phyloP scores from a whole-genome alignment of 2,888 invertebrate genomes.

The Norana najaformis region DNA sequence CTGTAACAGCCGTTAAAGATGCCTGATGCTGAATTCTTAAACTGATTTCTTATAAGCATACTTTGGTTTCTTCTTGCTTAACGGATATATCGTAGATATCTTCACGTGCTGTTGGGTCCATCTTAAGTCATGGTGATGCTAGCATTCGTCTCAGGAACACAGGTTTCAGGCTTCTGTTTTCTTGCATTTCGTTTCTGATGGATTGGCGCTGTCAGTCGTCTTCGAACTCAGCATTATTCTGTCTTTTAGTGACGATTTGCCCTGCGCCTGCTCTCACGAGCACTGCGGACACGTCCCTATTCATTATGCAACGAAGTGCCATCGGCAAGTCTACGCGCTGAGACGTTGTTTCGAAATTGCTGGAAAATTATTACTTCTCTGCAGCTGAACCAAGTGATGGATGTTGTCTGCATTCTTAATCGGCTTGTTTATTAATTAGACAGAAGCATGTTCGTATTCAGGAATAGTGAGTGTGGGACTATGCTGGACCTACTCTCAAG shows the following conservation, averaged over 20 bases:
- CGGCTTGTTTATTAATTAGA: constrained; percentile 1
- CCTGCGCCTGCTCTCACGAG: not conserved
- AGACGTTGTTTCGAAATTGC: constrained; percentile 13
- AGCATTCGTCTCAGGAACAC: not conserved
- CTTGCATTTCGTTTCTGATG: not conserved
- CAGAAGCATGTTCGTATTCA: not conserved
- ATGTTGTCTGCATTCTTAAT: not conserved
- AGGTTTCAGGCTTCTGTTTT: not conserved
- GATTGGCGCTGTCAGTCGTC: not conserved
- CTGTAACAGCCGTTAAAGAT: not conserved
- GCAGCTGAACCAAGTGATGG: not conserved
- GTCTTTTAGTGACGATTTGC: constrained; percentile 10
- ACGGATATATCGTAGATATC: not conserved
- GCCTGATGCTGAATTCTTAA: not conserved
- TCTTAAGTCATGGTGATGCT: not conserved
- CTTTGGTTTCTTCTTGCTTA: not conserved
- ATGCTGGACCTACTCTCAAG: not conserved
- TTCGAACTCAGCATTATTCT: not conserved
- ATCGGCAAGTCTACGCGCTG: not conserved
- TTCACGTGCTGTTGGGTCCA: not conserved
- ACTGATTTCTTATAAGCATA: not conserved
- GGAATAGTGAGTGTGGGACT: not conserved
- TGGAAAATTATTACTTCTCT: constrained; percentile 5
- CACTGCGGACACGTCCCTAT: not conserved
- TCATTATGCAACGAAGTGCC: constrained; percentile 13